A percentile compares a stretch with the other conserved stretches of the same genome.
phyloP scores from a whole-genome alignment of 2,888 invertebrate genomes.

The Caenorhabditis virilis region DNA sequence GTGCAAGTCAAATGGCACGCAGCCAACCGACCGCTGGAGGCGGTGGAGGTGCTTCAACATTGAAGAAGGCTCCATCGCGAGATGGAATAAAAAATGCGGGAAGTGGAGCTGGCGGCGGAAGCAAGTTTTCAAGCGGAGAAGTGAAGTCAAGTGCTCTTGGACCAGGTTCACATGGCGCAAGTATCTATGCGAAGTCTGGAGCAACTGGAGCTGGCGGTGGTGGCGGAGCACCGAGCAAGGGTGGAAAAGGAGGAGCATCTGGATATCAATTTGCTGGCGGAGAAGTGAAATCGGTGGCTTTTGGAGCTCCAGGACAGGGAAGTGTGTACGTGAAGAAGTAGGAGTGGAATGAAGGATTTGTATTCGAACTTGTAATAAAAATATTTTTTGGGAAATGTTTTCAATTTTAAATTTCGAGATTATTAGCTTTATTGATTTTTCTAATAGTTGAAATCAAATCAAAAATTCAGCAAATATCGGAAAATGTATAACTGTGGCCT shows the following conservation, averaged over 20 bases:
- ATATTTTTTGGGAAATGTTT: background rate
- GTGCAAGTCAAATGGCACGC: conserved; percentile 3
- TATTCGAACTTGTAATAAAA: background rate
- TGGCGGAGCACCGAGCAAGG: background rate
- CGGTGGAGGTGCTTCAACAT: conserved; percentile 3
- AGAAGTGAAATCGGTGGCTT: background rate
- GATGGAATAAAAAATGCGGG: background rate
- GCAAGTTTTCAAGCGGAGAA: conserved; percentile 7
- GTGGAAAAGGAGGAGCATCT: background rate
- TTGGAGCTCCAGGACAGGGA: background rate
- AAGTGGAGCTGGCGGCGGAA: background rate
- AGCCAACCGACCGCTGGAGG: background rate
- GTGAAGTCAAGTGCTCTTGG: conserved; percentile 30
- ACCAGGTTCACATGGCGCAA: background rate
- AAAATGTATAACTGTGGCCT: too few relatives aligned
- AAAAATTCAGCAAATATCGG: too few relatives aligned
- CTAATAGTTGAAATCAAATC: too few relatives aligned
- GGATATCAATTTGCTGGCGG: background rate
- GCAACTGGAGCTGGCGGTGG: conserved; percentile 3
- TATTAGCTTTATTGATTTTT: too few relatives aligned
- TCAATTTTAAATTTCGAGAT: too few relatives aligned
- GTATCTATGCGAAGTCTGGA: conserved; percentile 10
- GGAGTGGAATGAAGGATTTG: too few relatives aligned
- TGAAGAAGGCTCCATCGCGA: too few relatives aligned
- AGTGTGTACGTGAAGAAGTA: too few relatives aligned